These are phyloP conservation scores for Copsychus sechellarum DNA, from an alignment of 2,113 vertebrate genomes.

Conservation along the genomic window DNA sequence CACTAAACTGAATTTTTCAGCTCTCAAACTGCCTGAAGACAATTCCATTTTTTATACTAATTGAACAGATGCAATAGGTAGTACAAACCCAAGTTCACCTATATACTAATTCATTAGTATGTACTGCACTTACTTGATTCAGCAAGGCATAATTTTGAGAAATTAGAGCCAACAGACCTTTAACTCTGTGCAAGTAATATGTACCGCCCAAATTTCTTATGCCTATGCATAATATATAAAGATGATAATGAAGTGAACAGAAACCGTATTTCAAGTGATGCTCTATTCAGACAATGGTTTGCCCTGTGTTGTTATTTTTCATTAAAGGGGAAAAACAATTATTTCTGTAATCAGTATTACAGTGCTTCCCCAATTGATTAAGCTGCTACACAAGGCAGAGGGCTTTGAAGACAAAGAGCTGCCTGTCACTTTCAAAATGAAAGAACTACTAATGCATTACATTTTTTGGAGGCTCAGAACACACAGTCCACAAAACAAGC, in stretches of 20 bases:
- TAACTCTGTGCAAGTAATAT: background rate
- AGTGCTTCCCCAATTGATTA: background rate
- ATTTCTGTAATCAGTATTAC: background rate
- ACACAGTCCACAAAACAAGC: background rate
- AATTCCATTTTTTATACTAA: background rate
- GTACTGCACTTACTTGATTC: background rate
- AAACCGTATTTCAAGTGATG: background rate
- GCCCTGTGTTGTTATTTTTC: background rate
- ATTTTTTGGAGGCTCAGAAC: background rate
- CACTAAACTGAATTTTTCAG: background rate
- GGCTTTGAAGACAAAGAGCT: background rate
- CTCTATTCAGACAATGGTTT: background rate
- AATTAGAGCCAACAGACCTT: background rate
- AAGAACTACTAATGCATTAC: background rate
- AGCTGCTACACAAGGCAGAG: background rate
- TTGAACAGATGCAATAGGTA: background rate
- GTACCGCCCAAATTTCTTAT: background rate
- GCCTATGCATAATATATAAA: background rate
- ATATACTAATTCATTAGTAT: background rate
- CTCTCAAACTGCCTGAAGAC: background rate
- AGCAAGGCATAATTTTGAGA: background rate
- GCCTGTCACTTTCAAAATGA: background rate
- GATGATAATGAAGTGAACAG: background rate
- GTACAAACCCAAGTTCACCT: background rate
- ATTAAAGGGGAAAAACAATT: background rate